These are phyloP conservation scores for Gobiocypris rarus DNA, from an alignment of 2,113 vertebrate genomes.

Conservation along the genomic window DNA sequence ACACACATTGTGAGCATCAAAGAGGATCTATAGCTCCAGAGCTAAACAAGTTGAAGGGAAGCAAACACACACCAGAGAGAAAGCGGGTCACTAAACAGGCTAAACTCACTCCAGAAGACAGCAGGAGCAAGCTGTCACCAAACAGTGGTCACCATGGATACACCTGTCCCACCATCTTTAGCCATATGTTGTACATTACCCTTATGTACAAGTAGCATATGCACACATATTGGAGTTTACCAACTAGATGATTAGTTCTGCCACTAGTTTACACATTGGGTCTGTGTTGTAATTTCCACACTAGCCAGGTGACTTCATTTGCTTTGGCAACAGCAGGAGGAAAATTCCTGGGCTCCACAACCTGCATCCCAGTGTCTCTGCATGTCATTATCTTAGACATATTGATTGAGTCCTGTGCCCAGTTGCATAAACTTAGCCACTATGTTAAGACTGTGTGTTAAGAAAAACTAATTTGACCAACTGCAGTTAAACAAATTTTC, in stretches of 20 bases:
- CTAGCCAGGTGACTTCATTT: neutral
- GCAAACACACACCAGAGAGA: too few relatives aligned
- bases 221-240: neutral
- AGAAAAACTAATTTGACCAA: too few relatives aligned
- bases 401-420: too few relatives aligned
- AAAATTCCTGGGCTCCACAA: neutral
- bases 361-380: neutral
- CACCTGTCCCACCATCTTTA: slow-evolving; percentile 24
- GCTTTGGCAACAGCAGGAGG: neutral
- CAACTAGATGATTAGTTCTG: neutral
- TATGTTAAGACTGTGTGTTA: too few relatives aligned
- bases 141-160: neutral
- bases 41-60: too few relatives aligned
- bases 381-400: neutral
- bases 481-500: too few relatives aligned
- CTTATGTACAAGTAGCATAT: slow-evolving; percentile 2
- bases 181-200: slow-evolving; percentile 17
- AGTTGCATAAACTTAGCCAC: too few relatives aligned
- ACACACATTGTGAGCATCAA: neutral
- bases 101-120: neutral
- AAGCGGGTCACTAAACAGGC: neutral
- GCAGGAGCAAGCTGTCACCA: slow-evolving; percentile 23
- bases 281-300: neutral
- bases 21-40: neutral
- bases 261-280: neutral